Percentiles rank a stretch among this genome's conserved stretches.
phyloP scores from a whole-genome alignment of 1,140 invertebrate species.

The Campoletis sonorensis region DNA sequence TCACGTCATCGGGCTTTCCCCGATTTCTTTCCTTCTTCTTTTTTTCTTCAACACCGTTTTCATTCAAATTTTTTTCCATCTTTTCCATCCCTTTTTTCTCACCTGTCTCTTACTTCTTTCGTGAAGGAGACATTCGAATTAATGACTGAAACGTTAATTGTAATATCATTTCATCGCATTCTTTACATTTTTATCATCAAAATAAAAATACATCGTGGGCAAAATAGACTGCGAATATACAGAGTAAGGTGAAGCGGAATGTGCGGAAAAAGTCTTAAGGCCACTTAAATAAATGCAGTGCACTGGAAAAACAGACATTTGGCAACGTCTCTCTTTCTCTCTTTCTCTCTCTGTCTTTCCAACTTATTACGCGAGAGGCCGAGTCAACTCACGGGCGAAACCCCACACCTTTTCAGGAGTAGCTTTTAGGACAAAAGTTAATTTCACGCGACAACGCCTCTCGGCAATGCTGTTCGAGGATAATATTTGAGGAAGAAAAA shows the following conservation, averaged over 20 bases:
- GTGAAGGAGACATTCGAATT: not conserved
- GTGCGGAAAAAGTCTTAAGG: not conserved
- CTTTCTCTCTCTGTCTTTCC: not conserved
- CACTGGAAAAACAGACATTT: constrained; percentile 5
- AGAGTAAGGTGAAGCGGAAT: not conserved
- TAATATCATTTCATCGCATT: not conserved
- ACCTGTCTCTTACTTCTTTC: not conserved
- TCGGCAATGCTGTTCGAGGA: constrained; percentile 53
- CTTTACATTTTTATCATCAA: not conserved
- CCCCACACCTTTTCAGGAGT: not conserved
- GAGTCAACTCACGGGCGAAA: not conserved
- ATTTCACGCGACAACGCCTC: constrained; percentile 61
- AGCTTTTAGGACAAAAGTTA: constrained; percentile 58
- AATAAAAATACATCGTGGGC: not conserved
- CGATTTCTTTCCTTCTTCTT: constrained; percentile 20
- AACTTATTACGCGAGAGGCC: not conserved
- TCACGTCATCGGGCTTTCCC: not conserved
- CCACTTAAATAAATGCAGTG: constrained; percentile 7
- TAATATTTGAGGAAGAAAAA: constrained; percentile 12
- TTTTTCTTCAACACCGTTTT: constrained; percentile 37
- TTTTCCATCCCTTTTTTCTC: not conserved
- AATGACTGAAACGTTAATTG: not conserved
- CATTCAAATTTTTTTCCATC: constrained; percentile 5
- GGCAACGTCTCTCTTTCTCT: not conserved
- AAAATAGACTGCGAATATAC: no score